phyloP scores from a whole-genome alignment of 1,140 invertebrate species.

The Geopemphigus sp. region DNA sequence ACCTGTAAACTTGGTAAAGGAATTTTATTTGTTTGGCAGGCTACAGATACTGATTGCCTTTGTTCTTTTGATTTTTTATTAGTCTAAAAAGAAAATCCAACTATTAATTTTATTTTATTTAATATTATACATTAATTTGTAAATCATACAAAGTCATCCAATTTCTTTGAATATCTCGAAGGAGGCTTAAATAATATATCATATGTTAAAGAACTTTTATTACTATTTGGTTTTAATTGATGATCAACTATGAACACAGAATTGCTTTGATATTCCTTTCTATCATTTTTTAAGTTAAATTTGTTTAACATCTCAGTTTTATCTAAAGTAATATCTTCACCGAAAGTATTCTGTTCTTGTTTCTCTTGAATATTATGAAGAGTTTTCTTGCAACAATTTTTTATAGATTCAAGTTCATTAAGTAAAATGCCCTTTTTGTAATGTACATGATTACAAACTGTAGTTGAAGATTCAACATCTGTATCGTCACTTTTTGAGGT shows the following conservation, averaged over 20 bases:
- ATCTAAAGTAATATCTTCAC: background rate
- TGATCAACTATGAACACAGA: background rate
- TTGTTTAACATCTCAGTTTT: background rate
- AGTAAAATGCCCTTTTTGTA: conserved; percentile 27
- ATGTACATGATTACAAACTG: conserved; percentile 27
- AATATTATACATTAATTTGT: background rate
- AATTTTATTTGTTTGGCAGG: conserved; percentile 20
- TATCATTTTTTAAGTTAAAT: background rate
- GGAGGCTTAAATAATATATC: conserved; percentile 27
- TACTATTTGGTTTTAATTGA: background rate
- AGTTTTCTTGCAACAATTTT: conserved; percentile 24
- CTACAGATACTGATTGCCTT: conserved; percentile 1
- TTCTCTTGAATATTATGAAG: background rate
- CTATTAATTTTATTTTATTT: background rate
- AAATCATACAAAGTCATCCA: background rate
- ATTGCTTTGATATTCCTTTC: background rate
- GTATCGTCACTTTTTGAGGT: background rate
- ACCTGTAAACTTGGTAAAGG: conserved; percentile 23
- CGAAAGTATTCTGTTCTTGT: background rate
- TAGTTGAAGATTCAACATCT: conserved; percentile 38
- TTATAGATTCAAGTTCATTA: conserved; percentile 24
- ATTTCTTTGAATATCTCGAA: background rate
- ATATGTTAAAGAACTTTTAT: conserved; percentile 38
- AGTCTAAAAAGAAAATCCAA: background rate
- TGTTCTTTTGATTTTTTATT: background rate